These are phyloP conservation scores for Rhabdomys dilectus DNA, from an alignment of 2,113 vertebrate species.

Conservation along the genomic window DNA sequence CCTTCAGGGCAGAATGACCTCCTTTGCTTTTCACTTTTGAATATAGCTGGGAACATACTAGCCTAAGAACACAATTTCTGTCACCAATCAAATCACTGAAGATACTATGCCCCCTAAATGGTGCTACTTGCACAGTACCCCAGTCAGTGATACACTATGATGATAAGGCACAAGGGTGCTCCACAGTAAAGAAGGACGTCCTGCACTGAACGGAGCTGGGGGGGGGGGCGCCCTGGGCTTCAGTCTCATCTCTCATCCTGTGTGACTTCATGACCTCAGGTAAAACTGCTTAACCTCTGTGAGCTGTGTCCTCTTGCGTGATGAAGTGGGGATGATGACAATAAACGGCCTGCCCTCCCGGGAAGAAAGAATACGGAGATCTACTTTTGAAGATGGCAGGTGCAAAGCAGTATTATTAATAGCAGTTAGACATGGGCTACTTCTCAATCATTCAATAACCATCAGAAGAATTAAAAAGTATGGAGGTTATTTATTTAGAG, in stretches of 20 bases:
- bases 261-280: constrained; percentile 54
- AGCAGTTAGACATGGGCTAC: constrained; percentile 43
- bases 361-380: constrained; percentile 52
- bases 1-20: constrained; percentile 61
- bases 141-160: constrained; percentile 18
- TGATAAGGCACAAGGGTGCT: constrained; percentile 47
- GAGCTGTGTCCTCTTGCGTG: constrained; percentile 45
- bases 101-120: constrained; percentile 52
- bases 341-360: constrained; percentile 16
- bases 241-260: constrained; percentile 24
- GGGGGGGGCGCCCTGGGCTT: constrained; percentile 25
- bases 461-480: constrained; percentile 54
- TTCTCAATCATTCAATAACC: constrained; percentile 26
- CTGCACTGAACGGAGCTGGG: not conserved
- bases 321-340: constrained; percentile 54
- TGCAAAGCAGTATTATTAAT: constrained; percentile 33
- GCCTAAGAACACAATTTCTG: constrained; percentile 69
- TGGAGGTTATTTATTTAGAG: constrained; percentile 49
- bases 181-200: not conserved
- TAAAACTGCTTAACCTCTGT: constrained; percentile 52
- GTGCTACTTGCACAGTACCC: constrained; percentile 31
- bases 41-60: constrained; percentile 46
- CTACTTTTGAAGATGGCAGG: constrained; percentile 48
- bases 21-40: constrained; percentile 45
- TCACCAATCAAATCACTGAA: constrained; percentile 68